Evolutionary conservation across 2,113 vertebrate genomes (phyloP).

Genomic region (Gymnorhina tibicen): DNA sequence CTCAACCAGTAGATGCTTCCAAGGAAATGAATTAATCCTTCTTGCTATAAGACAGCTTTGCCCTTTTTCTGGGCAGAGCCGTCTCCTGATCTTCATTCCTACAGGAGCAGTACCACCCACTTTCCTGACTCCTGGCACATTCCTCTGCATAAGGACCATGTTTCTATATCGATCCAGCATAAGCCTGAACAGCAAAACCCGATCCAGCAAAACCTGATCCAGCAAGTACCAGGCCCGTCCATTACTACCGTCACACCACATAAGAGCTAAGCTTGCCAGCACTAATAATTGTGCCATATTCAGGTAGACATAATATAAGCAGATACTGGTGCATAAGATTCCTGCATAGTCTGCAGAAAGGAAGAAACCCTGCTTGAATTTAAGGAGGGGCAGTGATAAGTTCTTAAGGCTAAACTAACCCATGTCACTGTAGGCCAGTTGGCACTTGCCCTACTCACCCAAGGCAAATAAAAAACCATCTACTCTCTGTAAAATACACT

Average conservation of each 20-base stretch:
- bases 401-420: slow-evolving; percentile 33
- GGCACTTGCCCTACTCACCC: not conserved
- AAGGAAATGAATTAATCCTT: not conserved
- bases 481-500: not conserved
- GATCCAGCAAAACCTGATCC: not conserved
- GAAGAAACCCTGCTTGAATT: slow-evolving; percentile 24
- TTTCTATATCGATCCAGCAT: not conserved
- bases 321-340: not conserved
- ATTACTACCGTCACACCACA: not conserved
- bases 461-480: not conserved
- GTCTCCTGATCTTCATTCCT: not conserved
- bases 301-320: not conserved
- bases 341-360: slow-evolving; percentile 10
- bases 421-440: not conserved
- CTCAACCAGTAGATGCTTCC: not conserved
- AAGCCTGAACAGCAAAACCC: not conserved
- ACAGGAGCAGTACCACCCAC: not conserved
- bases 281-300: not conserved
- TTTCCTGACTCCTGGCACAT: not conserved
- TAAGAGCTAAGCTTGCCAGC: not conserved
- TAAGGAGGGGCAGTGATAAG: slow-evolving; percentile 43
- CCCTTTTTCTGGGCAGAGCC: not conserved
- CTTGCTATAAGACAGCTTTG: not conserved
- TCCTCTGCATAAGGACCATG: not conserved
- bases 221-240: not conserved